phyloP scores from a whole-genome alignment of 1,140 invertebrate genomes.

The Drosophila pseudoananassae region DNA sequence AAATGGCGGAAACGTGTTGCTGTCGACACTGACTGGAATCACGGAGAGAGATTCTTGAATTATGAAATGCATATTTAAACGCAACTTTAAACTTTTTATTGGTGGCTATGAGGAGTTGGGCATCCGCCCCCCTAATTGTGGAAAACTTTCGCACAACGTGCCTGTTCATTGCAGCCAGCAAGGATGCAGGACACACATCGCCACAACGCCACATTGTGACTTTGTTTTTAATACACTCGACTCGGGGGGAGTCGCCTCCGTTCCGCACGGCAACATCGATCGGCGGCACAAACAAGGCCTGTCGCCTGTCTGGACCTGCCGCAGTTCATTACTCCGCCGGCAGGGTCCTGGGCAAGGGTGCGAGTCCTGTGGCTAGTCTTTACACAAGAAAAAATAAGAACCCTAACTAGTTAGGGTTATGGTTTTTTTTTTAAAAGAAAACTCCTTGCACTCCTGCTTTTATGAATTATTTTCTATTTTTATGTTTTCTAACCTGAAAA shows the following conservation, averaged over 20 bases:
- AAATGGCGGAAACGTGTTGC: conserved; percentile 80
- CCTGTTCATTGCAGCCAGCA: conserved; percentile 69
- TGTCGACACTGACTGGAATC: conserved; percentile 63
- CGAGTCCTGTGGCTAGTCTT: conserved; percentile 27
- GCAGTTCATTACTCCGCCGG: conserved; percentile 71
- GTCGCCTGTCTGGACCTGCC: conserved; percentile 55
- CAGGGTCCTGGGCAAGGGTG: conserved; percentile 16
- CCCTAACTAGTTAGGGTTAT: no score
- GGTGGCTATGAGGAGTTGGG: conserved; percentile 34
- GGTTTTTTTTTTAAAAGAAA: no score
- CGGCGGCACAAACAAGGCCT: conserved; percentile 71
- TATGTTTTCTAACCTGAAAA: neutral
- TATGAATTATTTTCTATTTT: neutral
- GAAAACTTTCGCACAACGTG: conserved; percentile 74
- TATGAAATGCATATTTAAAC: conserved; percentile 79
- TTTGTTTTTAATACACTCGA: conserved; percentile 82
- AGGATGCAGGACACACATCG: conserved; percentile 59
- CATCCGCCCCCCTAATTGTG: conserved; percentile 74
- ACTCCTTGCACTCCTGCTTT: neutral
- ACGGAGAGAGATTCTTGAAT: conserved; percentile 53
- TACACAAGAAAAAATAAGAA: conserved; percentile 8
- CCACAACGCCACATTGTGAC: conserved; percentile 54
- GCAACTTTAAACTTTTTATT: conserved; percentile 82
- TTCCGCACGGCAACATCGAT: conserved; percentile 64
- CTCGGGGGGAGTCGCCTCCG: conserved; percentile 47